Conservation (phyloP, 2,797 vertebrate species). For the Schizopygopsis pylzovi region DNA sequence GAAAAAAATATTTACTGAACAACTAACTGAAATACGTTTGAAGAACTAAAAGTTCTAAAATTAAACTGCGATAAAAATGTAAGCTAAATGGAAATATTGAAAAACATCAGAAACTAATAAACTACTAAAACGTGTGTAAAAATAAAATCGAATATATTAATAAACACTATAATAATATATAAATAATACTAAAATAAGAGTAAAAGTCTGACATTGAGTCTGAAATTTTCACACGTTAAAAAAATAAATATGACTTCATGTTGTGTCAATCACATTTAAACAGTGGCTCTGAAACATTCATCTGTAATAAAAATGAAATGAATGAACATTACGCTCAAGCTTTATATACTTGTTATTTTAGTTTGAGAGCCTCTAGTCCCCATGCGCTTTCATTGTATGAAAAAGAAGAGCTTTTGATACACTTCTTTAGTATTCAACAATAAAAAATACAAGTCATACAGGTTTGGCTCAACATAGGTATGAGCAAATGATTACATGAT, state of each 20-base stretch:
- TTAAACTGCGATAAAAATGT: neutral
- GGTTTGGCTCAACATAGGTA: neutral
- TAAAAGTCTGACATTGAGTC: neutral
- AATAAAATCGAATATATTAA: neutral
- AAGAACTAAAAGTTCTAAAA: neutral
- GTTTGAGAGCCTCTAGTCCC: neutral
- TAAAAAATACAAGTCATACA: neutral
- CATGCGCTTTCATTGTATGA: neutral
- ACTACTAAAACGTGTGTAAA: neutral
- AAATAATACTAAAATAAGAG: neutral
- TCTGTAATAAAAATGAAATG: neutral
- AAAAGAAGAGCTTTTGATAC: neutral
- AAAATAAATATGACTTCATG: neutral
- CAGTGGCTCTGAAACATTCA: neutral
- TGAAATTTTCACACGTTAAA: too few species aligned
- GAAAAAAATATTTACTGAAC: neutral
- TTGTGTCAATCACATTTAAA: neutral
- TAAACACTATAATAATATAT: neutral
- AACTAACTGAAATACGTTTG: neutral
- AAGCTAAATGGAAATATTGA: neutral
- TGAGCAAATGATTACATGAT: neutral
- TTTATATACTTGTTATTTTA: neutral
- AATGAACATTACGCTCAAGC: neutral
- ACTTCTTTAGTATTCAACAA: neutral
- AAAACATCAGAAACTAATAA: neutral